These are phyloP conservation scores for Morus bassanus DNA, from an alignment of 2,797 vertebrate genomes.

Conservation along the genomic window DNA sequence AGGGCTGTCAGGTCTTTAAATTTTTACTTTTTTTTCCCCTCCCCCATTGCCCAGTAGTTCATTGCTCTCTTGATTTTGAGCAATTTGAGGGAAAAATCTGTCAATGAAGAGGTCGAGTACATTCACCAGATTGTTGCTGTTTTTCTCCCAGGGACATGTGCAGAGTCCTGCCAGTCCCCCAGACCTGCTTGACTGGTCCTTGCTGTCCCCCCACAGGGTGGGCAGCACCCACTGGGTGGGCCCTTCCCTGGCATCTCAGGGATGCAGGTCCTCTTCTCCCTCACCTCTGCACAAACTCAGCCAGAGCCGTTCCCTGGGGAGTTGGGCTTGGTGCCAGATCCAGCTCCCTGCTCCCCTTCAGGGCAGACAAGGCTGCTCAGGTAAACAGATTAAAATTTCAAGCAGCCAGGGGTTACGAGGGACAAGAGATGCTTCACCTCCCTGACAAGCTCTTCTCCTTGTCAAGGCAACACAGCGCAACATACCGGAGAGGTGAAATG, in stretches of 20 bases:
- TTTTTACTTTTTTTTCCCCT: neutral
- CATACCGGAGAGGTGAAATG: neutral
- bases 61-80: neutral
- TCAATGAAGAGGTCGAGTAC: neutral
- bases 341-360: accelerated
- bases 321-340: neutral
- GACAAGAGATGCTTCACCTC: conserved; percentile 10
- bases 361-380: neutral
- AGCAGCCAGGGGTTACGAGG: neutral
- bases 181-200: accelerated
- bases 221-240: neutral
- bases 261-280: neutral
- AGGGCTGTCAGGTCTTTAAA: neutral
- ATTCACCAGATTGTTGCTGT: neutral
- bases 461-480: neutral
- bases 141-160: neutral
- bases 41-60: neutral
- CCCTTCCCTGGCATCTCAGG: neutral
- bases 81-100: neutral
- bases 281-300: neutral
- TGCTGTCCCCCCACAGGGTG: neutral
- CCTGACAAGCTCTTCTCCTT: neutral
- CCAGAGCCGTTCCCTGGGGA: accelerated
- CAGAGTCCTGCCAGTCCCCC: neutral
- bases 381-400: neutral